Evolutionary conservation across 2,113 vertebrate genomes (phyloP).

Genomic region (Microtus pennsylvanicus): DNA sequence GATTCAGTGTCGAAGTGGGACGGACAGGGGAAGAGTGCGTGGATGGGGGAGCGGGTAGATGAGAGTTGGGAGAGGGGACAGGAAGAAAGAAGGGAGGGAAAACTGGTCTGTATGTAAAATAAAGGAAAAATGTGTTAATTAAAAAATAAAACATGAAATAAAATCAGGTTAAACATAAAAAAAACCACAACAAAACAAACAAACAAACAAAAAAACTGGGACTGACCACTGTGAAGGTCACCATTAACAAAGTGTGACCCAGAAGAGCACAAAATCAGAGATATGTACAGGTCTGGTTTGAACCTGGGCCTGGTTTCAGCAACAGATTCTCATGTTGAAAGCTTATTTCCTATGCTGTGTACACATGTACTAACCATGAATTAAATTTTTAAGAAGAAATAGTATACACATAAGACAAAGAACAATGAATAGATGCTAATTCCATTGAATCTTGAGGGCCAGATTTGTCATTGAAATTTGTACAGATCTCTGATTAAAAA

Average conservation of each 20-base stretch:
- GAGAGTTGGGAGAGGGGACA: no score
- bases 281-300: background rate
- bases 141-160: no score
- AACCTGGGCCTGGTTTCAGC: background rate
- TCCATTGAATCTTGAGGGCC: background rate
- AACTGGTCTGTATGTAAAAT: no score
- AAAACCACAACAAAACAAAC: no score
- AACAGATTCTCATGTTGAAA: no score
- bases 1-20: background rate
- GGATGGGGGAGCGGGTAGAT: no score
- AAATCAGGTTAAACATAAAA: no score
- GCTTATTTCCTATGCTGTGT: background rate
- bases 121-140: no score
- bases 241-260: background rate
- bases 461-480: background rate
- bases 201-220: no score
- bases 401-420: background rate
- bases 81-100: no score
- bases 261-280: accelerated
- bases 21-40: no score
- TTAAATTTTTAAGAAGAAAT: background rate
- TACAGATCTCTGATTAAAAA: background rate
- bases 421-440: background rate
- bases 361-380: background rate
- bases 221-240: accelerated